Evolutionary conservation across 2,113 vertebrate species (phyloP).

Genomic region (Setophaga kirtlandii): DNA sequence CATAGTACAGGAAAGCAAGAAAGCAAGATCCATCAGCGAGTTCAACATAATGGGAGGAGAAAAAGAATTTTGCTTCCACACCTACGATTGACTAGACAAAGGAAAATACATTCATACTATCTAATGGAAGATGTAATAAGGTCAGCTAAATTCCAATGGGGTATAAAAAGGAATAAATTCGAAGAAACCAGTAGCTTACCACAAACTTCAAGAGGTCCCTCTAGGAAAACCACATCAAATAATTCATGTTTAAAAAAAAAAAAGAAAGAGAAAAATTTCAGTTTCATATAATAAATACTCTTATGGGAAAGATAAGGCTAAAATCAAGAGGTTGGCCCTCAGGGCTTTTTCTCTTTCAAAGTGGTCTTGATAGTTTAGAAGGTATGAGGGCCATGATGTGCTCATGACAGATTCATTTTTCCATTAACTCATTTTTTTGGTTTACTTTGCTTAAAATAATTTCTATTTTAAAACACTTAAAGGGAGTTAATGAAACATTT

Average conservation of each 20-base stretch:
- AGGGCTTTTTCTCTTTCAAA: not conserved
- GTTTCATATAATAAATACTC: not conserved
- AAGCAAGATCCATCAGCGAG: not conserved
- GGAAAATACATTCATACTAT: not conserved
- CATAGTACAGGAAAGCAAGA: not conserved
- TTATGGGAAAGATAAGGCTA: not conserved
- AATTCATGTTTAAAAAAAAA: not conserved
- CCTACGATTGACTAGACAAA: not conserved
- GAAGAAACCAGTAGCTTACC: constrained; percentile 33
- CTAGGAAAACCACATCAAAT: constrained; percentile 41
- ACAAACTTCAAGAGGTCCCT: constrained; percentile 33
- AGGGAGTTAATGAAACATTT: not conserved
- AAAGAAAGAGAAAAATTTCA: not conserved
- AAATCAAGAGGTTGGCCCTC: not conserved
- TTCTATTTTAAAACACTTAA: not conserved
- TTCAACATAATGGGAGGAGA: not conserved
- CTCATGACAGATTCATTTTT: not conserved
- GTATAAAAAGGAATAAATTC: not conserved
- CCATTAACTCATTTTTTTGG: not conserved
- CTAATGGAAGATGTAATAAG: not conserved
- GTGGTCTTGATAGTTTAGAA: not conserved
- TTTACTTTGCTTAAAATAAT: not conserved
- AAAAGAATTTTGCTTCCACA: not conserved
- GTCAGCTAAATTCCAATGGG: not conserved
- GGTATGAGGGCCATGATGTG: not conserved